Conservation (phyloP, 2,888 invertebrate genomes). For the Gibbula magus region DNA sequence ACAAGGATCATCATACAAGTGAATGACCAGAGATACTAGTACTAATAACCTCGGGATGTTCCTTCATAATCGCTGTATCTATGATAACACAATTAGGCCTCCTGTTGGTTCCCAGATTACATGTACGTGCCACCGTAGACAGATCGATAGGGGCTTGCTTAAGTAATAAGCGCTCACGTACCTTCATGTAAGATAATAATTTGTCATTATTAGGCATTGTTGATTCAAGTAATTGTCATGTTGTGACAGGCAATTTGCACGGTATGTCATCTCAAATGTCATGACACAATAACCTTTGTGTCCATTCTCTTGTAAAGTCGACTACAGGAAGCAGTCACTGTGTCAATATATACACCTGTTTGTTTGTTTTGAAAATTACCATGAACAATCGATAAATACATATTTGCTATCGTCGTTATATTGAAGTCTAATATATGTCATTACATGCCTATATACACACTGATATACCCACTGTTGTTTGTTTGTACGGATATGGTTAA, state of each 20-base stretch:
- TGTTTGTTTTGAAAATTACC: too few relatives aligned
- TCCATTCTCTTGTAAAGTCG: too few relatives aligned
- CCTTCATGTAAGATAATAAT: neutral
- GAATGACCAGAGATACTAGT: neutral
- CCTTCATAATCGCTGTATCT: neutral
- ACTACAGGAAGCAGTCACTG: too few relatives aligned
- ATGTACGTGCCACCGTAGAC: neutral
- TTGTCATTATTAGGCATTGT: neutral
- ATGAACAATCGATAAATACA: neutral
- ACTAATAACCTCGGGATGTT: neutral
- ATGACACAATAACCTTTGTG: too few relatives aligned
- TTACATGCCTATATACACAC: neutral
- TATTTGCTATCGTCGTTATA: neutral
- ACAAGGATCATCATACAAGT: too few relatives aligned
- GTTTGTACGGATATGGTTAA: neutral
- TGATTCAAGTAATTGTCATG: neutral
- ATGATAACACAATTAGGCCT: neutral
- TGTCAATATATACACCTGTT: too few relatives aligned
- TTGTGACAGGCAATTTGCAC: neutral
- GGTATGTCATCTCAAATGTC: too few relatives aligned
- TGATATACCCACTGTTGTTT: neutral
- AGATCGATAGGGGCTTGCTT: neutral
- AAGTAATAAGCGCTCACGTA: too few relatives aligned
- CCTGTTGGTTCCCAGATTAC: neutral
- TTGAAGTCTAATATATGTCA: neutral